Evolutionary conservation across 1,140 invertebrate species (phyloP), one percentile per base, ranked within the genome.

Genomic region (Penaeus chinensis): DNA sequence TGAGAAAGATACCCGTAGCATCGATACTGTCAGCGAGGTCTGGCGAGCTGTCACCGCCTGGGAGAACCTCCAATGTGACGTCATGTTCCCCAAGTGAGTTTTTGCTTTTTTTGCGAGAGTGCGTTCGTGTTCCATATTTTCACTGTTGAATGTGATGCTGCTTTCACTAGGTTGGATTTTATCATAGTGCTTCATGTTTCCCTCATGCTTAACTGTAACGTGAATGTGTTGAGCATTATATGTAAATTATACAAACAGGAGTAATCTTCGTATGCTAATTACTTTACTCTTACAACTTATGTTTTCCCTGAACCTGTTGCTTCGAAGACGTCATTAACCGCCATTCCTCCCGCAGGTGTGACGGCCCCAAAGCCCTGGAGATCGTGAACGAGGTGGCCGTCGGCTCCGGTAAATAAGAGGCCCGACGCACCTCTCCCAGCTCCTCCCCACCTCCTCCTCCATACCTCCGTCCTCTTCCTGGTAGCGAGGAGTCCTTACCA

Each of bases 301-400:
- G 16, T 54, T 54, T 54, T 16, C 7, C 54, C 10, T 16, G 54
- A 1, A 8, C 54, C 11, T 54, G 10, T 54, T 54, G 54, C 10
- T 13, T 54, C 54, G 54, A 54, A 54, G 54, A 5, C 37, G 54
- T 13, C 54, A 54, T 4, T 54, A 54, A 27, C 66, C 16, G 19
- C 22, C 63, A 37, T 24, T 83, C 63, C 4, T 76, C 60, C 65
- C 54, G n/a, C 87, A 90, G 89, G 66, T 90, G 89, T 77, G 89
- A 90, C 60, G 89, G 89, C 60, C 82, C 89, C 54, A 89, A 89
- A 85, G 89, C 89, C 20, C 84, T 90, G 54, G 89, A 90, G 74
- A 90, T 90, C 74, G 89, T 90, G 65, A 90, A 90, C 74, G 89
- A 90, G 71, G 89, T 90, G 22, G 89, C 89, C 32, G 63, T 87